These are phyloP conservation scores for Neoscelio sp. DNA, from an alignment of 2,888 invertebrate genomes.

Conservation along the genomic window DNA sequence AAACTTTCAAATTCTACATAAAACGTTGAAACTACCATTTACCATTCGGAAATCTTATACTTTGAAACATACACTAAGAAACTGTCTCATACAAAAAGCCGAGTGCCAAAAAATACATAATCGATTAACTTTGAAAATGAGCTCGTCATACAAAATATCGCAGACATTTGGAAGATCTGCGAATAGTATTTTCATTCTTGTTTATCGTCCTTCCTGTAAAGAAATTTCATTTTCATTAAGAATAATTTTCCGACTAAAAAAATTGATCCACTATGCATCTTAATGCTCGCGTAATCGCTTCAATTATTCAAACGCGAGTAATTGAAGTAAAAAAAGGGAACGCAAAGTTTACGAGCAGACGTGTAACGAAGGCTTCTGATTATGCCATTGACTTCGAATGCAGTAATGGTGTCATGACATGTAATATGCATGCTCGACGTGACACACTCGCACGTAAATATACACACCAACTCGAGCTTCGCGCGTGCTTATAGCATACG, in stretches of 20 bases:
- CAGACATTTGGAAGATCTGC: no score
- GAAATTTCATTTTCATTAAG: slow-evolving; percentile 9
- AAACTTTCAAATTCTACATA: no score
- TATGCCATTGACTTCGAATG: slow-evolving; percentile 53
- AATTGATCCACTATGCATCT: neutral
- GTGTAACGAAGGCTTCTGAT: slow-evolving; percentile 34
- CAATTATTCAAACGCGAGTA: neutral
- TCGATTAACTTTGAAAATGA: no score
- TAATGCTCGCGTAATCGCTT: slow-evolving; percentile 10
- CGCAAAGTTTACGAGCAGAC: slow-evolving; percentile 17
- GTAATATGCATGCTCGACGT: slow-evolving; percentile 43
- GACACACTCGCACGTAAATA: slow-evolving; percentile 7
- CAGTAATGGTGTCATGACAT: slow-evolving; percentile 41
- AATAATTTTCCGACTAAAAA: slow-evolving; percentile 2
- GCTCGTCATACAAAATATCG: no score
- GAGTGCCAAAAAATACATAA: no score
- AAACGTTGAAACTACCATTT: no score
- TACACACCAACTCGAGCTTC: slow-evolving; percentile 25
- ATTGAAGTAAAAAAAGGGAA: slow-evolving; percentile 29
- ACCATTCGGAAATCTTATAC: no score
- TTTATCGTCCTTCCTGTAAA: no score
- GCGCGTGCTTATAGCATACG: slow-evolving; percentile 36
- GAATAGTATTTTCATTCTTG: no score
- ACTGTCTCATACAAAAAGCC: no score
- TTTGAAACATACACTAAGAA: no score